Evolutionary conservation across 2,797 vertebrate species (phyloP).

Genomic region (Brachyrhaphis roseni): DNA sequence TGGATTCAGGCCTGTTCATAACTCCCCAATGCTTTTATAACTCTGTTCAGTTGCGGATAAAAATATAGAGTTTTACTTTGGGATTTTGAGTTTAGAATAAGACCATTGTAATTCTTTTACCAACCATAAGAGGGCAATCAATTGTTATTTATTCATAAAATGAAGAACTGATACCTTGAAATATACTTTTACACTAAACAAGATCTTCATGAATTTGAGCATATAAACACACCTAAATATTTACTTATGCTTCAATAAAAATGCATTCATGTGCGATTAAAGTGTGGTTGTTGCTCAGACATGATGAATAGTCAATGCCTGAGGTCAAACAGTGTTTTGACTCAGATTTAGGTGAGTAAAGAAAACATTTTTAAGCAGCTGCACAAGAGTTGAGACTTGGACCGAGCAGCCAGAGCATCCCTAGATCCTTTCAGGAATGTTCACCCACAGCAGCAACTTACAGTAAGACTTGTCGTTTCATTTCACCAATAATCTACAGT

Average conservation of each 20-base stretch:
- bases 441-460: slow-evolving; percentile 56
- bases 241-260: neutral
- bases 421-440: slow-evolving; percentile 48
- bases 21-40: slow-evolving; percentile 30
- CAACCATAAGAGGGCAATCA: slow-evolving; percentile 46
- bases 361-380: neutral
- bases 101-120: neutral
- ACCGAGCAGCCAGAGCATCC: slow-evolving; percentile 29
- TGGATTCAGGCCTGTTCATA: slow-evolving; percentile 40
- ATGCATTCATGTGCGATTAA: neutral
- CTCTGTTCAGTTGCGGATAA: slow-evolving; percentile 21
- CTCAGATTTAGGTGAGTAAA: neutral
- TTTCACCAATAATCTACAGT: slow-evolving; percentile 60
- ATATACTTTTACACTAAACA: neutral
- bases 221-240: neutral
- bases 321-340: neutral
- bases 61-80: slow-evolving; percentile 18
- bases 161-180: neutral
- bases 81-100: slow-evolving; percentile 29
- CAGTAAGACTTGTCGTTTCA: slow-evolving; percentile 54
- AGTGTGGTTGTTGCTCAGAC: neutral
- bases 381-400: slow-evolving; percentile 24
- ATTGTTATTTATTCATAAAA: neutral
- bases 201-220: neutral
- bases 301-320: neutral